These are phyloP conservation scores for Euleptes europaea DNA, from an alignment of 2,113 vertebrate genomes.

Conservation along the genomic window DNA sequence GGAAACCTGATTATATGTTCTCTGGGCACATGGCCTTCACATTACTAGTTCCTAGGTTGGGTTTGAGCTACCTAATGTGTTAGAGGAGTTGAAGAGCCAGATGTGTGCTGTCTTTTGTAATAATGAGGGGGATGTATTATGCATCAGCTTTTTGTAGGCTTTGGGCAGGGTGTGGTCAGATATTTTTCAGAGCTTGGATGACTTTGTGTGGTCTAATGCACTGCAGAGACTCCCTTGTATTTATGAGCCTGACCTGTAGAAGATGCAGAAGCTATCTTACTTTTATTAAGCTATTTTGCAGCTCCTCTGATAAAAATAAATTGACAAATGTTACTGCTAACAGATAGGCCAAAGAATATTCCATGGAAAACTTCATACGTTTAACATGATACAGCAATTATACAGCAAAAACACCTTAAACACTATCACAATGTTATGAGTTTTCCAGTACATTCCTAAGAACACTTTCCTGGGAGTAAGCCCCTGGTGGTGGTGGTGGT, in stretches of 20 bases:
- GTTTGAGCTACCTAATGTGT: slow-evolving; percentile 16
- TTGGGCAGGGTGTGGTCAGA: not conserved
- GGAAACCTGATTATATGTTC: not conserved
- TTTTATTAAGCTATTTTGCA: slow-evolving; percentile 2
- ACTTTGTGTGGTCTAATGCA: not conserved
- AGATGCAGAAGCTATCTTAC: slow-evolving; percentile 22
- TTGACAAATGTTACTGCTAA: slow-evolving; percentile 36
- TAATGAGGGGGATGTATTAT: not conserved
- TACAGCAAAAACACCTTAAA: too few species aligned
- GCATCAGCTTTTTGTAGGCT: not conserved
- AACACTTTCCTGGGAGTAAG: too few species aligned
- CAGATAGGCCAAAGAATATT: slow-evolving; percentile 41
- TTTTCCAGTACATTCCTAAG: too few species aligned
- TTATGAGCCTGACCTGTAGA: not conserved
- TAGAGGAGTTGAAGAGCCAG: not conserved
- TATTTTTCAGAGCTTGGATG: not conserved
- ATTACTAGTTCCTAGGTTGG: slow-evolving; percentile 11
- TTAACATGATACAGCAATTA: too few species aligned
- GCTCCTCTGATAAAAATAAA: slow-evolving; percentile 33
- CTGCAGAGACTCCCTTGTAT: not conserved
- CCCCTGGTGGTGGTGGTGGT: too few species aligned
- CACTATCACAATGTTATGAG: too few species aligned
- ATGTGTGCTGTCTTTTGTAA: not conserved
- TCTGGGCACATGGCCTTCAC: not conserved
- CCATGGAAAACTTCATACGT: slow-evolving; percentile 38